phyloP scores from a whole-genome alignment of 2,797 vertebrate species.

The Remorina albescens region DNA sequence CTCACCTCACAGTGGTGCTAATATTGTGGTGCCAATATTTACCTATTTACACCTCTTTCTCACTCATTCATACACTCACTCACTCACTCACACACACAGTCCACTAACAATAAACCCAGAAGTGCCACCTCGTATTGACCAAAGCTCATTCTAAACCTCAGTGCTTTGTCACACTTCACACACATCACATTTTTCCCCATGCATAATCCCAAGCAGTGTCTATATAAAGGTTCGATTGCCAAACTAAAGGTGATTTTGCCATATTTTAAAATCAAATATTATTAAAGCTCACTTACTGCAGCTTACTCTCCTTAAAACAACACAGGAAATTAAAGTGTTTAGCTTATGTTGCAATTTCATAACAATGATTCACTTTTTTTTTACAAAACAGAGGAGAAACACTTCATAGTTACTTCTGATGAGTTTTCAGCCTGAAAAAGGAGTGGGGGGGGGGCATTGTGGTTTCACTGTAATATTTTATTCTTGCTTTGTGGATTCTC shows the following conservation, averaged over 20 bases:
- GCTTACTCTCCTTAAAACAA: conserved; percentile 49
- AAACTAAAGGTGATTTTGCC: conserved; percentile 47
- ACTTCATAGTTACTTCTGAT: conserved; percentile 61
- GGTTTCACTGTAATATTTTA: conserved; percentile 67
- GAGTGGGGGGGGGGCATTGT: conserved; percentile 48
- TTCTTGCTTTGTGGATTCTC: conserved; percentile 56
- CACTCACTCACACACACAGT: neutral
- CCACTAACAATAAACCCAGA: neutral
- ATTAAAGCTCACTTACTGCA: conserved; percentile 58
- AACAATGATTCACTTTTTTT: conserved; percentile 56
- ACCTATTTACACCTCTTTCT: neutral
- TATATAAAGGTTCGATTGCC: no score
- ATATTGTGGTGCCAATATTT: neutral
- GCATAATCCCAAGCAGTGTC: conserved; percentile 2
- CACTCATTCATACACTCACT: neutral
- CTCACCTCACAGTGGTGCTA: neutral
- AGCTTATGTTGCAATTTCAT: conserved; percentile 52
- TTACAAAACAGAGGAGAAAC: conserved; percentile 41
- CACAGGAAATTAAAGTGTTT: conserved; percentile 27
- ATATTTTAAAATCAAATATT: conserved; percentile 62
- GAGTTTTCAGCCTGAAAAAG: conserved; percentile 73
- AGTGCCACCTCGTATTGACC: rapidly evolving
- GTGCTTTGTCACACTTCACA: conserved; percentile 1
- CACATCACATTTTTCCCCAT: neutral
- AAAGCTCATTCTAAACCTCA: conserved; percentile 1